Evolutionary conservation across 2,797 vertebrate species (phyloP).

Genomic region (Nasua narica): DNA sequence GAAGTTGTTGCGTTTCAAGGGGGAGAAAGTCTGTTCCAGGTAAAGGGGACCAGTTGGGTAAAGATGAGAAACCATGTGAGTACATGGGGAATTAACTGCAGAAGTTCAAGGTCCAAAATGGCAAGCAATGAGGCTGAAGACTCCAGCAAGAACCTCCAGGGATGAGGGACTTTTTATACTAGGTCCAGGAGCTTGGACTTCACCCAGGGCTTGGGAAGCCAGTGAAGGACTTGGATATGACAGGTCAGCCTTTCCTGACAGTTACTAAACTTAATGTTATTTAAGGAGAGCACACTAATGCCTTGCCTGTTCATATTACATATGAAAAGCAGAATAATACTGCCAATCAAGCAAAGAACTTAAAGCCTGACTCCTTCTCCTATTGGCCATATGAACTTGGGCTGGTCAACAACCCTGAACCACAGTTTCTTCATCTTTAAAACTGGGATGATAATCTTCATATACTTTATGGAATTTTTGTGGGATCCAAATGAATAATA

Average conservation of each 20-base stretch:
- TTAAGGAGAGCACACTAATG: not conserved
- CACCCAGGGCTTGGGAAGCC: not conserved
- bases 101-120: not conserved
- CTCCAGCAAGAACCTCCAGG: not conserved
- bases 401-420: not conserved
- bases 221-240: not conserved
- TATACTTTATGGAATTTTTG: not conserved
- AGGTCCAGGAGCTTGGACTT: not conserved
- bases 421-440: constrained; percentile 21
- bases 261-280: not conserved
- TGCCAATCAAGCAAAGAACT: not conserved
- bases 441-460: not conserved
- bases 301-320: not conserved
- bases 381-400: not conserved
- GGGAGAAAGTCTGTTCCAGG: not conserved
- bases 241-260: not conserved
- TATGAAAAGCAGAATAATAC: not conserved
- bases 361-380: not conserved
- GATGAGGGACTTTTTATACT: not conserved
- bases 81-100: not conserved
- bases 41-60: not conserved
- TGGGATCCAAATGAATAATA: not conserved
- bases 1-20: not conserved
- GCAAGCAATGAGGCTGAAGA: not conserved
- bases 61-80: not conserved